Base-by-base conservation (phyloP, 1,140 invertebrate species). In the Drosophila kohkoa region DNA sequence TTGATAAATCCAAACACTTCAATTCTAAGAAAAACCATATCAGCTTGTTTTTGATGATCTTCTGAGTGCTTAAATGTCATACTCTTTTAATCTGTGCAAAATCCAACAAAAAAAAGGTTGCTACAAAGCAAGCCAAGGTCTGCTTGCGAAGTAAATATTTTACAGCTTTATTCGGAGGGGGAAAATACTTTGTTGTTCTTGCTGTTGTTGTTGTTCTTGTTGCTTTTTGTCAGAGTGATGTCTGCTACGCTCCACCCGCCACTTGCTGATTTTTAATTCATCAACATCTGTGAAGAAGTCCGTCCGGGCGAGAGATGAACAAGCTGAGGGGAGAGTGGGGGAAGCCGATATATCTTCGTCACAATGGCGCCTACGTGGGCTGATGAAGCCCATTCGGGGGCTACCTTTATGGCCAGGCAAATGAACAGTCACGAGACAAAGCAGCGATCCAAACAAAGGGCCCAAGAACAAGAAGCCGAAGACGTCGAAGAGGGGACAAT, bases 201-300 rank as follows among this genome's bases (percentile, higher is more conserved):
- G 20, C 20, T 11, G 10, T 15, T 32, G 3, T 11, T 62, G 7
- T 16, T 46, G 43, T 15, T 13, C n/a, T 32, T 16, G 30, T 11
- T 38, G 10, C 6, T 7, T 35, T 54, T 54, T 49, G 48, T 49
- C 2, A 28, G 48, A 30, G n/a, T 2, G 16, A 10, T 6, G n/a
- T 20, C 15, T 59, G 7, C 41, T 20, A 11, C 48, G 54, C 62
- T 54, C 73, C 49, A 28, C 46, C 43, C 58, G 32, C 62, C 69
- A 68, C 51, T 71, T 82, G 80, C 71, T 79, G 80, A 82, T 82
- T 82, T 82, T 82, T 82, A 82, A 82, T 82, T 82, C 81, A 82
- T 82, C 75, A 82, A 69, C 49, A 69, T 75, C 57, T 69, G 63
- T 41, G 57, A 51, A 70, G 70, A 64, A 65, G 66, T 79, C 69